Percentiles rank a stretch among this genome's conserved stretches.
These are phyloP conservation scores for Anhinga rufa DNA, from an alignment of 2,113 vertebrate genomes.

Conservation along the genomic window DNA sequence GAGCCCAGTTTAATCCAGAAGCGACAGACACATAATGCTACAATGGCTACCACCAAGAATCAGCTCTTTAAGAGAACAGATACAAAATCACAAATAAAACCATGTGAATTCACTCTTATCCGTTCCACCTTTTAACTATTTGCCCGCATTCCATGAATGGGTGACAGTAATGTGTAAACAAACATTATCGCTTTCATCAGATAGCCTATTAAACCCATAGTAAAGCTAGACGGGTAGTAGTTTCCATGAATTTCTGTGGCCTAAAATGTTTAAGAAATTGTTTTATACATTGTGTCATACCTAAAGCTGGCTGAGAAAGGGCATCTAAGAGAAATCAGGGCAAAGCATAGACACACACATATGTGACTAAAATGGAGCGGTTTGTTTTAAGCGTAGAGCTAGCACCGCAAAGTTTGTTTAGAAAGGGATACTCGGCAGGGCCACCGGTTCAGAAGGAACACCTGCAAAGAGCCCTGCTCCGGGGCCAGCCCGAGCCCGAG, in stretches of 20 bases:
- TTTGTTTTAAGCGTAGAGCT: neutral
- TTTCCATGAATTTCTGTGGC: neutral
- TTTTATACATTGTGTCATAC: neutral
- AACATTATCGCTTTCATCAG: neutral
- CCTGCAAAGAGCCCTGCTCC: neutral
- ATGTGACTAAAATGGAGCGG: neutral
- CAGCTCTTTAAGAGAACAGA: neutral
- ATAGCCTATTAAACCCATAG: neutral
- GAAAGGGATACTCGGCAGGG: neutral
- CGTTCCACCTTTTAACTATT: neutral
- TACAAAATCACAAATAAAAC: neutral
- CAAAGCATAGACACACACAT: rapidly evolving
- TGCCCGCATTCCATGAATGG: neutral
- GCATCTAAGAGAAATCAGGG: neutral
- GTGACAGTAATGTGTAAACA: neutral
- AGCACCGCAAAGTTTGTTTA: neutral
- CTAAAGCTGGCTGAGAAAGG: neutral
- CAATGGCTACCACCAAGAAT: neutral
- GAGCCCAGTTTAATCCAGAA: neutral
- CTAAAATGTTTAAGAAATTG: neutral
- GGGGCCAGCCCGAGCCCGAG: neutral
- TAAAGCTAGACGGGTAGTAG: neutral
- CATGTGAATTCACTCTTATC: neutral
- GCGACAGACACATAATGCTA: neutral
- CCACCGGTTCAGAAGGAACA: neutral